phyloP scores from a whole-genome alignment of 92 coral and sea anemone species.

The Phenganax stokvisi region DNA sequence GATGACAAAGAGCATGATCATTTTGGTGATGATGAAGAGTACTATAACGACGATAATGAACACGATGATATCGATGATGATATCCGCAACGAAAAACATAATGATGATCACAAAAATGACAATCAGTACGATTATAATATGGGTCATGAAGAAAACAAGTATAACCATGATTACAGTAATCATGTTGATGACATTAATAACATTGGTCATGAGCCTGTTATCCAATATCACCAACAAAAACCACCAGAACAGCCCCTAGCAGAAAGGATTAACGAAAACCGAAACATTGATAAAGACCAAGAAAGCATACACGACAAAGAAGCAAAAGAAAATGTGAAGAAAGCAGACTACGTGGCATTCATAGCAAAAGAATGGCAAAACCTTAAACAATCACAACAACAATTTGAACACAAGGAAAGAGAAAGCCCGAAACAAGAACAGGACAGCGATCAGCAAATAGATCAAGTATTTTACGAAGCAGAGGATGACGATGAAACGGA shows the following conservation, averaged over 20 bases:
- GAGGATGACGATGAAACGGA: too few relatives aligned
- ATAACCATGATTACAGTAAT: not conserved
- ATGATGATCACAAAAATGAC: not conserved
- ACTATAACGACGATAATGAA: not conserved
- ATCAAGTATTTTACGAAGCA: too few relatives aligned
- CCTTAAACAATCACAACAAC: conserved; percentile 15
- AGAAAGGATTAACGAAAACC: not conserved
- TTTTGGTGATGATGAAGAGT: not conserved
- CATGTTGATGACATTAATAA: not conserved
- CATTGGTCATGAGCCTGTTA: not conserved
- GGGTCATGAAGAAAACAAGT: not conserved
- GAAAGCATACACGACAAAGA: not conserved
- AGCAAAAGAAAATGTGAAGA: not conserved
- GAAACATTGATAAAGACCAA: not conserved
- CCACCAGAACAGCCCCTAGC: not conserved
- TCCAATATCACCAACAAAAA: not conserved
- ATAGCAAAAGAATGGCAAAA: conserved; percentile 23
- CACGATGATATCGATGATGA: conserved; percentile 17
- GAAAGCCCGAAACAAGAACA: too few relatives aligned
- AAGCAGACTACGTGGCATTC: not conserved
- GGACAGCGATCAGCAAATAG: too few relatives aligned
- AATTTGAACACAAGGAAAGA: not conserved
- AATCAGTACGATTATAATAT: not conserved
- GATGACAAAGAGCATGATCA: not conserved
- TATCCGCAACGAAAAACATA: not conserved